Percentiles rank a stretch among this genome's conserved stretches.
Evolutionary conservation across 2,113 vertebrate genomes (phyloP).

Genomic region (Tyto alba): DNA sequence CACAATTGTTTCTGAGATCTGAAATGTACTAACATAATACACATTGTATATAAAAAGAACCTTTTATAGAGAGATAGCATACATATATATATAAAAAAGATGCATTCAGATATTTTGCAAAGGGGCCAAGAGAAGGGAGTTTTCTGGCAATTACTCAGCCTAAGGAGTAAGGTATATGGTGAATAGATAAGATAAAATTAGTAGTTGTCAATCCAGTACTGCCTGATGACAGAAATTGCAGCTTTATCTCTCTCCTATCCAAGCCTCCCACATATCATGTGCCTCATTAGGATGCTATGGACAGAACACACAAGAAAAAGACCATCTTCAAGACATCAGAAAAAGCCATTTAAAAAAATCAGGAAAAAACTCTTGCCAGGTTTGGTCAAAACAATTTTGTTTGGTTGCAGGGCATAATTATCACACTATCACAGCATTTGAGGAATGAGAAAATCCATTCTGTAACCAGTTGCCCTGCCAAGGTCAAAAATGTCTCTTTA

Average conservation of each 20-base stretch:
- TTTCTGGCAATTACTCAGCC: not conserved
- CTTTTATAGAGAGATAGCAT: too few relatives aligned
- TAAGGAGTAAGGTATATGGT: not conserved
- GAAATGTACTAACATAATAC: not conserved
- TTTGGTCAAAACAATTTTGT: not conserved
- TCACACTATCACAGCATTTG: not conserved
- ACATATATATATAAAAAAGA: too few relatives aligned
- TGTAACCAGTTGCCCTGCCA: not conserved
- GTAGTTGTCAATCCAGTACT: conserved; percentile 11
- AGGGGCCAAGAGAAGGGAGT: not conserved
- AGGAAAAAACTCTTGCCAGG: not conserved
- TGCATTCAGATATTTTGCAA: not conserved
- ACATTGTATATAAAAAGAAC: too few relatives aligned
- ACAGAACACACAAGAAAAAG: not conserved
- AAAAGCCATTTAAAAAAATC: not conserved
- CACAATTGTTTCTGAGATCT: not conserved
- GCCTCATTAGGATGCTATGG: conserved; percentile 5
- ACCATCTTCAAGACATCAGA: not conserved
- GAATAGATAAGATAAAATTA: conserved; percentile 47
- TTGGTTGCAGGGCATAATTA: not conserved
- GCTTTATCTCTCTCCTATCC: conserved; percentile 32
- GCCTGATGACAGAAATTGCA: conserved; percentile 35
- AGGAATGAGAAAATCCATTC: not conserved
- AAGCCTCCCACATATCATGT: conserved; percentile 14
- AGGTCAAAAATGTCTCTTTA: not conserved